phyloP scores from a whole-genome alignment of 2,888 invertebrate species.

The Eilema caniola region DNA sequence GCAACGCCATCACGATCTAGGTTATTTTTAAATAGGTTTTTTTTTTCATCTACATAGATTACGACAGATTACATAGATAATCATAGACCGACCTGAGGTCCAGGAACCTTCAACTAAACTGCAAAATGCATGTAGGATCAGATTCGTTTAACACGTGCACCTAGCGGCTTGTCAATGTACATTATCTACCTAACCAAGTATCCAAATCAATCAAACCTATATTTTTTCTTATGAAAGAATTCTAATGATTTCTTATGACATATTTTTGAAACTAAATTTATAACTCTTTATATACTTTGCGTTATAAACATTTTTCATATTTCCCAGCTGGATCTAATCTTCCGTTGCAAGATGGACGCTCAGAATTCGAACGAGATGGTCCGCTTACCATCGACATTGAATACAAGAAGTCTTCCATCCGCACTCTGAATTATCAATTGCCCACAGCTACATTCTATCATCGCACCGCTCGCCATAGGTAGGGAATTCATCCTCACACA shows the following conservation, averaged over 20 bases:
- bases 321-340: conserved; percentile 41
- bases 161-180: not conserved
- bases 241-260: no score
- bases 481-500: no score
- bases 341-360: conserved; percentile 29
- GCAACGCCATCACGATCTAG: no score
- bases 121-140: no score
- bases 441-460: no score
- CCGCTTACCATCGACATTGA: not conserved
- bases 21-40: no score
- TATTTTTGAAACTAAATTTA: not conserved
- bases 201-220: not conserved
- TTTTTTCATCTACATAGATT: no score
- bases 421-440: not conserved
- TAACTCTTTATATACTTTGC: not conserved
- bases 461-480: no score
- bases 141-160: no score
- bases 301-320: conserved; percentile 4
- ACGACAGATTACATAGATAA: no score
- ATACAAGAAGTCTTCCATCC: not conserved
- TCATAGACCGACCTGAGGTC: no score
- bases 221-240: not conserved
- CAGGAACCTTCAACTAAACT: no score
- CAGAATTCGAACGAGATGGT: conserved; percentile 33
- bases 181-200: not conserved